These are phyloP conservation scores for Panagrolaimus sp. DNA, from an alignment of 1,140 invertebrate genomes.

Conservation along the genomic window DNA sequence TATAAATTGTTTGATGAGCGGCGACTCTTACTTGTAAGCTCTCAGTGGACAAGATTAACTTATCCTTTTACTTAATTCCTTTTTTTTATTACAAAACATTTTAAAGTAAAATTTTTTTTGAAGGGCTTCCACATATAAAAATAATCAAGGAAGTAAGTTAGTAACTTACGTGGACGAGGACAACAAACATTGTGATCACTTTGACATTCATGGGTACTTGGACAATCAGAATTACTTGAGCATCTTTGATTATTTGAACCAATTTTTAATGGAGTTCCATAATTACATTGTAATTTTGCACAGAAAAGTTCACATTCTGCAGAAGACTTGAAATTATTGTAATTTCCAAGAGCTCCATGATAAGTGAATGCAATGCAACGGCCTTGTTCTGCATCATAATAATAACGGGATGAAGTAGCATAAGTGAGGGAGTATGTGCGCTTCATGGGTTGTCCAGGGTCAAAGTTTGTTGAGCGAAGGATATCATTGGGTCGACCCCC, in stretches of 20 bases:
- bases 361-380: slow-evolving; percentile 54
- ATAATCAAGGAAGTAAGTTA: not conserved
- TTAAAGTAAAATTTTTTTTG: too few species aligned
- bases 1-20: too few species aligned
- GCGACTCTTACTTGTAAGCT: too few species aligned
- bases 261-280: slow-evolving; percentile 55
- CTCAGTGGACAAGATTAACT: too few species aligned
- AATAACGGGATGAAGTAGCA: slow-evolving; percentile 45
- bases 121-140: not conserved
- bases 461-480: slow-evolving; percentile 48
- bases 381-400: slow-evolving; percentile 57
- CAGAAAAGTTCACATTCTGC: slow-evolving; percentile 57
- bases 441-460: slow-evolving; percentile 47
- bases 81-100: too few species aligned
- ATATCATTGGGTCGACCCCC: slow-evolving; percentile 51
- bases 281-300: slow-evolving; percentile 57
- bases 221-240: slow-evolving; percentile 52
- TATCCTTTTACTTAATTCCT: too few species aligned
- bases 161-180: slow-evolving; percentile 50
- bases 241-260: slow-evolving; percentile 57
- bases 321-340: slow-evolving; percentile 57
- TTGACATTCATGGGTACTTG: slow-evolving; percentile 55
- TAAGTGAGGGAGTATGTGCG: slow-evolving; percentile 40
- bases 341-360: slow-evolving; percentile 55
- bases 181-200: slow-evolving; percentile 58